Conservation (phyloP, 35 echinoderm and acorn worm species). For the Eucidaris tribuloides region DNA sequence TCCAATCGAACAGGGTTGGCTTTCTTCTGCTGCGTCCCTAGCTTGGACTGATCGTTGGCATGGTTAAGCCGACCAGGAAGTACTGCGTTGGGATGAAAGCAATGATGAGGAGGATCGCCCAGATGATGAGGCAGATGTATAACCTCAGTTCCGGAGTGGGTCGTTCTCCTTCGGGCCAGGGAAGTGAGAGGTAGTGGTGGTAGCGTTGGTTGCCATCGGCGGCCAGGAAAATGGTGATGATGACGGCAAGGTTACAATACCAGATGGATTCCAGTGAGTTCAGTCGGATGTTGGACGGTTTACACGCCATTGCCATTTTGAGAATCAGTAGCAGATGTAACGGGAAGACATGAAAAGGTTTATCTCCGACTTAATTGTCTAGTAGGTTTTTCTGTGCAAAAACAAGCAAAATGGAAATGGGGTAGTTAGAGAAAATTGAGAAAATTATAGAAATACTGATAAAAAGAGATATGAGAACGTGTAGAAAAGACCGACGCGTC, state of each 20-base stretch:
- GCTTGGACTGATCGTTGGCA: constrained; percentile 87
- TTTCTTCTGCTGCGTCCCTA: constrained; percentile 52
- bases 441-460: no score
- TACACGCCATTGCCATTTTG: neutral
- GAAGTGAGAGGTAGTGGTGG: constrained; percentile 62
- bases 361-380: no score
- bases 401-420: no score
- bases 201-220: constrained; percentile 75
- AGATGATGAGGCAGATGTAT: constrained; percentile 63
- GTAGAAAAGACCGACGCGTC: no score
- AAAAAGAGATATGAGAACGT: no score
- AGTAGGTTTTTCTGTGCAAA: no score
- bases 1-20: neutral
- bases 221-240: constrained; percentile 68
- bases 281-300: constrained; percentile 31
- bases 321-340: no score
- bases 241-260: constrained; percentile 75
- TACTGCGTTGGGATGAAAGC: constrained; percentile 95
- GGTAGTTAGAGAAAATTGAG: no score
- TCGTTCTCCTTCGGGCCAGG: constrained; percentile 65
- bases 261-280: constrained; percentile 93
- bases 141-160: constrained; percentile 33
- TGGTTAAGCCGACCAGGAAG: constrained; percentile 88
- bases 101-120: constrained; percentile 66
- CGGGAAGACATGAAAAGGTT: no score